phyloP scores from a whole-genome alignment of 2,888 invertebrate genomes.

The Scaptomyza reducta region DNA sequence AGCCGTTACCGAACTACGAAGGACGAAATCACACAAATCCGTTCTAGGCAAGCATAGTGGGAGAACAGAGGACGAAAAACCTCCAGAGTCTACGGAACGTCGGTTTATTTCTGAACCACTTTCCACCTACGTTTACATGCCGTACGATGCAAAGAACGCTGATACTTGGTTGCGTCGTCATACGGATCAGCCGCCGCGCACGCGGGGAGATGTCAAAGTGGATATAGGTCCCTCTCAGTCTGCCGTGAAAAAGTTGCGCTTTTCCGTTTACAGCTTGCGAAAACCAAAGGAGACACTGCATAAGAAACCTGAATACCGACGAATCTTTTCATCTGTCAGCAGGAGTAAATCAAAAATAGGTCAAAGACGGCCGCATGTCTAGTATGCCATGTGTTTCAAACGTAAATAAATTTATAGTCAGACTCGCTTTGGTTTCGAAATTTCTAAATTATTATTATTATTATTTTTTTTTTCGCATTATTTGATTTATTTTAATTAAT shows the following conservation, averaged over 20 bases:
- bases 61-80: too few relatives aligned
- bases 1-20: slow-evolving; percentile 7
- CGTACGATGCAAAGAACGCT: too few relatives aligned
- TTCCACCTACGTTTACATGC: too few relatives aligned
- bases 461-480: not conserved
- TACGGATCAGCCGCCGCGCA: too few relatives aligned
- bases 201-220: too few relatives aligned
- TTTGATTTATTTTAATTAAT: slow-evolving; percentile 5
- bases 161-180: too few relatives aligned
- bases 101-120: too few relatives aligned
- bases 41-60: too few relatives aligned
- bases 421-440: slow-evolving; percentile 2
- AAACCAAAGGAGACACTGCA: not conserved
- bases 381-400: not conserved
- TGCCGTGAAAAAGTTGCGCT: rapidly evolving
- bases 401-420: slow-evolving; percentile 12
- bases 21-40: not conserved
- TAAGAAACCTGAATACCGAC: not conserved
- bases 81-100: too few relatives aligned
- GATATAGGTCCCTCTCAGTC: too few relatives aligned
- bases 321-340: not conserved
- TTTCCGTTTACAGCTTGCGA: slow-evolving; percentile 28
- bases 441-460: too few relatives aligned
- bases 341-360: not conserved
- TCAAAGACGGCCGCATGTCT: not conserved